Evolutionary conservation across 2,113 vertebrate species (phyloP), one percentile per base, ranked within the genome.

Genomic region (Ariopsis seemanni): DNA sequence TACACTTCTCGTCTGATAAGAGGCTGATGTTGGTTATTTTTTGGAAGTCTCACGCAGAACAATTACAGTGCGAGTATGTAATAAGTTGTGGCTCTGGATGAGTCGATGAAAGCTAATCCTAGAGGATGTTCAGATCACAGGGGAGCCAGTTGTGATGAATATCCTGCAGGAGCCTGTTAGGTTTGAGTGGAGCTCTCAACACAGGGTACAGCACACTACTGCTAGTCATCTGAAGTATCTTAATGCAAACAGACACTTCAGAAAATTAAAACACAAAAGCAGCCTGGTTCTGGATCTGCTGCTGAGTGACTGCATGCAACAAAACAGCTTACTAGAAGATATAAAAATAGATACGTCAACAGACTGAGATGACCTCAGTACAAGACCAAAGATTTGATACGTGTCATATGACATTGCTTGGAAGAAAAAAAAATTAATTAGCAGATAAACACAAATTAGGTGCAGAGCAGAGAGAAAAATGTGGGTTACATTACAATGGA

Each of bases 101-200:
- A 52, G 86, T 42, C 63, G 67, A 88, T 86, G 84, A 86, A 84
- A 86, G 67, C 84, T 86, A 86, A 86, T 75, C 30, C 81, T 71
- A 71, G 27, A 82, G 78, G 87, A 86, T 75, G 57, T 84, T 86
- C 72, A n/a, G 80, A 65, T 74, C 12, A 18, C 57, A 34, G 74
- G 57, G 85, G 57, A 81, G 77, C 17, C 27, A 84, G 82, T 58
- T 65, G 84, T 65, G 80, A 80, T 20, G 84, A 75, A 78, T 55
- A 82, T 74, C 67, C 60, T 60, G 75, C 83, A 89, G 86, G 69
- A 72, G 83, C 42, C 71, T 83, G 71, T 63, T 77, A 83, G 58
- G 83, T 75, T 77, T 25, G 42, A 48, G 71, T 65, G 60, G 57
- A 18, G 77, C 63, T 85, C 65, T 58, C 67, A 62, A 53, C 42